Conservation (phyloP, 1,140 invertebrate genomes). For the Ceratina calcarata region DNA sequence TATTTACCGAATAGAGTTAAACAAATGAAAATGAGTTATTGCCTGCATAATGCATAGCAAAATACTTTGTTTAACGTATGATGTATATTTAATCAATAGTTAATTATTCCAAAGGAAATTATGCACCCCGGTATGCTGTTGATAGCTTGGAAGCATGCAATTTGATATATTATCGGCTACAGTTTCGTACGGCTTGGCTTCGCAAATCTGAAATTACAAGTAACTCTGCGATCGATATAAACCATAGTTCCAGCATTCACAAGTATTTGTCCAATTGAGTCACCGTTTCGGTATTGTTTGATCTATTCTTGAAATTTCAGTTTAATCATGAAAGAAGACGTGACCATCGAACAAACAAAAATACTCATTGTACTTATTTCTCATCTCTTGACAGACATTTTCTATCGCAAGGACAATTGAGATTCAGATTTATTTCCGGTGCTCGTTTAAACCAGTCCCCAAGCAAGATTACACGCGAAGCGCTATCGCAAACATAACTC, state of each 20-base stretch:
- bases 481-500: constrained; percentile 9
- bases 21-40: no score
- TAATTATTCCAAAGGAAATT: not conserved
- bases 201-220: constrained; percentile 9
- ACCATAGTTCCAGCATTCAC: no score
- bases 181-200: constrained; percentile 12
- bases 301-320: not conserved
- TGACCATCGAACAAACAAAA: no score
- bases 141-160: constrained; percentile 11
- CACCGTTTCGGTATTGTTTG: no score
- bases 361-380: not conserved
- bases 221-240: not conserved
- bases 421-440: not conserved
- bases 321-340: not conserved
- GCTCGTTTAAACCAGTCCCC: not conserved
- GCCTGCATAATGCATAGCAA: no score
- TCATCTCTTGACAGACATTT: not conserved
- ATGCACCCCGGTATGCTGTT: not conserved
- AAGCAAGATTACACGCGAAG: not conserved
- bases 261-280: no score
- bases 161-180: constrained; percentile 7
- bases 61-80: no score
- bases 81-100: not conserved
- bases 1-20: no score
- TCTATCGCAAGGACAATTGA: not conserved